Conservation (phyloP, 2,888 invertebrate genomes). For the Dioctria rufipes region DNA sequence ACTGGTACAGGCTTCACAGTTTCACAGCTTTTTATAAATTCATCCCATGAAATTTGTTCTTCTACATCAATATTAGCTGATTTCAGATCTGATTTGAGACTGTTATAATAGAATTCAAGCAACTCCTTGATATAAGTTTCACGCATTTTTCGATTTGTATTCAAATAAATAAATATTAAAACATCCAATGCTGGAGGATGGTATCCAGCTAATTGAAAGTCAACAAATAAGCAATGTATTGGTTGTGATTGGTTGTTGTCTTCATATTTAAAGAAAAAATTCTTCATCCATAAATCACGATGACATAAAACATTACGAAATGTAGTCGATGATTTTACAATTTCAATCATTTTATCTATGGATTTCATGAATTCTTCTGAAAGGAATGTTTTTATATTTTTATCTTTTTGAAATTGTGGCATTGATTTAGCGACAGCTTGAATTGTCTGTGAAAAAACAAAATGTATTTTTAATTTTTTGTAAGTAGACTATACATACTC, state of each 20-base stretch:
- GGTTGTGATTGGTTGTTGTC: constrained; percentile 59
- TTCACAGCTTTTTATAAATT: constrained; percentile 66
- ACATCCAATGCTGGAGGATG: constrained; percentile 76
- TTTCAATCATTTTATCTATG: constrained; percentile 17
- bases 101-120: constrained; percentile 73
- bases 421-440: constrained; percentile 15
- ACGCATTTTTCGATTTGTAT: constrained; percentile 48
- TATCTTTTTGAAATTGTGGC: constrained; percentile 48
- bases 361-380: constrained; percentile 17
- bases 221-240: constrained; percentile 74
- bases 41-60: constrained; percentile 68
- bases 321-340: constrained; percentile 12
- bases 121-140: background rate
- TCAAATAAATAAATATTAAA: constrained; percentile 59
- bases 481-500: constrained; percentile 26
- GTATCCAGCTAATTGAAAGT: constrained; percentile 77
- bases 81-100: constrained; percentile 69
- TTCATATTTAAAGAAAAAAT: constrained; percentile 63
- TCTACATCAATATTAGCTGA: constrained; percentile 67
- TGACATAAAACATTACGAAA: constrained; percentile 66
- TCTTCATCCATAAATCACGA: constrained; percentile 66
- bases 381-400: constrained; percentile 8
- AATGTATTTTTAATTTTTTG: background rate
- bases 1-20: constrained; percentile 72
- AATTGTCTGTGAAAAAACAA: background rate